Base-by-base conservation (phyloP, 2,888 invertebrate genomes). In the Oligia fasciuncula region DNA sequence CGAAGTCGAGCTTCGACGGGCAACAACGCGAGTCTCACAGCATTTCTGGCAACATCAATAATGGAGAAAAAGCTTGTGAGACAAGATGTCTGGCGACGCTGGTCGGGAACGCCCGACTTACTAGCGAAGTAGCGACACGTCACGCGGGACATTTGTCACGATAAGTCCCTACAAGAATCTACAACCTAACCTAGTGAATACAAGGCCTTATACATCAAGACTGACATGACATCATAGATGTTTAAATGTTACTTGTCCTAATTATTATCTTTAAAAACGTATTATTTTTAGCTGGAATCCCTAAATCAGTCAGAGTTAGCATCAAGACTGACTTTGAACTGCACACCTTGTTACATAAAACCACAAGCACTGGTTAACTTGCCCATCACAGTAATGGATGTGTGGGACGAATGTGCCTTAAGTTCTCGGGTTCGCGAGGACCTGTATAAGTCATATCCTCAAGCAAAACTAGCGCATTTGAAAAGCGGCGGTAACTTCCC, bases 401-500 rank as follows among this genome's bases (percentile, higher is more conserved):
- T 99, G 0, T 99, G 98, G 97, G 99, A 99, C 94, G 98, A 98
- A 90, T 98, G 98, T 93, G 99, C 99, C 8, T 94, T 99, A 71
- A 98, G 98, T 80, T 97, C 97, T 84, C 94, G 97, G 66, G 99
- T 99, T 0, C 96, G 98, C 75, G 98, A 99, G 90, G 98, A 98
- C 91, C 95, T 99, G 87, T 98, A 98, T 93, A 98, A 98, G 93
- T 98, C 98, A 88, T 99, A 99, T 94, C 99, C 99, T 0, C 97
- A 98, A 82, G 99, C 98, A 0, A 98, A 98, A 95, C 93, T 98
- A 84, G 99, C 99, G 2, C 98, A 99, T 94, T 95, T 99, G 71
- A 99, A 99, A 93, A 98, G 97, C 85, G 99, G 99, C 1, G 99
- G 99, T 9, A 99, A 99, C 95, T 99, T 99, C 94, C 99, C 99